Conservation (phyloP, 2,888 invertebrate species). For the Acrobasis consociella region DNA sequence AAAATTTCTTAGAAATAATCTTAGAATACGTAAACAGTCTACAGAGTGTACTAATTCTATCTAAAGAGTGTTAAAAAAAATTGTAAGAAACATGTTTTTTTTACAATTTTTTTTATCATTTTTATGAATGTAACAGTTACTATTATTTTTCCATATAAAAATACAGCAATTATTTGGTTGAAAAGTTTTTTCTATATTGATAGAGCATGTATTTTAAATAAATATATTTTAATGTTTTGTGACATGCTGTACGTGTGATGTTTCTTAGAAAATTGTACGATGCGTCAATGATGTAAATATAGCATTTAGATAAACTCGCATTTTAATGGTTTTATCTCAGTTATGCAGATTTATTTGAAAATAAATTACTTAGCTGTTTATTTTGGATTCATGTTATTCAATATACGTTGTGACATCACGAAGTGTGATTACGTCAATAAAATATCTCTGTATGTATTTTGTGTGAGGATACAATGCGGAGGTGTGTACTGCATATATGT, state of each 20-base stretch:
- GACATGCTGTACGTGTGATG: background rate
- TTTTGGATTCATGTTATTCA: background rate
- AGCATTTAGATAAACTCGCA: background rate
- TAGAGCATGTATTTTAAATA: too few relatives aligned
- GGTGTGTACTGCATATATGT: too few relatives aligned
- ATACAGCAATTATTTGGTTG: too few relatives aligned
- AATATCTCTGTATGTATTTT: too few relatives aligned
- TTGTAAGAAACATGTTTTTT: too few relatives aligned
- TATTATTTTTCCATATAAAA: too few relatives aligned
- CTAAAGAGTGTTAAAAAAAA: background rate
- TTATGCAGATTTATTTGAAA: conserved; percentile 7
- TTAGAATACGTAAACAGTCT: background rate
- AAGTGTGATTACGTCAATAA: background rate
- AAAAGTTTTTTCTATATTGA: too few relatives aligned
- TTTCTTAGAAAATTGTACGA: background rate
- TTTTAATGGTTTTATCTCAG: background rate
- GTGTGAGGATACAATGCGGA: too few relatives aligned
- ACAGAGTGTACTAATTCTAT: too few relatives aligned
- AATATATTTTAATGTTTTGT: background rate
- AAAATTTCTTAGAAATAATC: background rate
- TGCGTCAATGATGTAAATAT: conserved; percentile 4
- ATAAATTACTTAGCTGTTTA: background rate
- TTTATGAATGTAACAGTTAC: too few relatives aligned
- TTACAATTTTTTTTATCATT: too few relatives aligned
- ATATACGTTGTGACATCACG: background rate